phyloP scores from a whole-genome alignment of 2,113 vertebrate species.

The Ailuropoda melanoleuca region DNA sequence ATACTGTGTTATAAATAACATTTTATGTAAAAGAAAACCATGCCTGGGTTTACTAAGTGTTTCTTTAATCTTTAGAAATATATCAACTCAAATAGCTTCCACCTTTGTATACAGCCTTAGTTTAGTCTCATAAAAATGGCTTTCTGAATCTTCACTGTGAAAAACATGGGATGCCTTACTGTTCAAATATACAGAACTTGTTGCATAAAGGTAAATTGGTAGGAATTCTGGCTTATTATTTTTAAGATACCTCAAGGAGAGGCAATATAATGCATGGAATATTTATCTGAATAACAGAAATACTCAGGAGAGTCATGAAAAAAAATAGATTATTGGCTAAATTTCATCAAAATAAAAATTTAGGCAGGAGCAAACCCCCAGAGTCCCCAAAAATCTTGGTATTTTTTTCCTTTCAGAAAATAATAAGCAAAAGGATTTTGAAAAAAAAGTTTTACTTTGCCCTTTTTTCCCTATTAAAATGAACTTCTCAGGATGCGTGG shows the following conservation, averaged over 20 bases:
- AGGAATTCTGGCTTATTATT: not conserved
- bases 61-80: conserved; percentile 64
- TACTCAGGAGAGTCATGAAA: not conserved
- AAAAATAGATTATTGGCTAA: not conserved
- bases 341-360: not conserved
- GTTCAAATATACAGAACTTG: not conserved
- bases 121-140: conserved; percentile 21
- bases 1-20: conserved; percentile 68
- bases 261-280: not conserved
- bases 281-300: not conserved
- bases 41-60: conserved; percentile 57
- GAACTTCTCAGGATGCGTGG: not conserved
- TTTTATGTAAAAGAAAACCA: conserved; percentile 66
- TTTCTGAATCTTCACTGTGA: conserved; percentile 10
- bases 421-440: not conserved
- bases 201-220: not conserved
- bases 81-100: conserved; percentile 42
- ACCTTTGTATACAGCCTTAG: not conserved
- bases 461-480: not conserved
- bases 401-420: not conserved
- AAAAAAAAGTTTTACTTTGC: not conserved
- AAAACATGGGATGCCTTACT: not conserved
- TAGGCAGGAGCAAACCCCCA: accelerated
- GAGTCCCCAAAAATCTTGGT: accelerated
- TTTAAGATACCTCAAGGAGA: not conserved